phyloP scores from a whole-genome alignment of 2,888 invertebrate species.

The Plagodis dolabraria region DNA sequence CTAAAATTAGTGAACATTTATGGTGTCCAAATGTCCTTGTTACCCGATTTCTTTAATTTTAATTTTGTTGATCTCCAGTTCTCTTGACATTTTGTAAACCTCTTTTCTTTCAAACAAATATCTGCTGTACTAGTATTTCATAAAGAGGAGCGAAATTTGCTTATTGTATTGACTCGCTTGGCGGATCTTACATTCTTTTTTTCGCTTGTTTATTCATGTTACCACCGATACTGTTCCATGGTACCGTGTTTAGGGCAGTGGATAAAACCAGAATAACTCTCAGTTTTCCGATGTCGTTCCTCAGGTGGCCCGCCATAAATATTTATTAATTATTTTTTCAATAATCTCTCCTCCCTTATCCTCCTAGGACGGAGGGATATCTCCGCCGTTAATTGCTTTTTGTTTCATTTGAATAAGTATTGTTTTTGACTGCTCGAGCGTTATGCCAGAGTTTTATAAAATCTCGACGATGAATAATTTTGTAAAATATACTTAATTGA shows the following conservation, averaged over 20 bases:
- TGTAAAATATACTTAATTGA: constrained; percentile 67
- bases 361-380: constrained; percentile 80
- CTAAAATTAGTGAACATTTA: too few species aligned
- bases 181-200: too few species aligned
- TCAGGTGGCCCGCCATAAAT: constrained; percentile 84
- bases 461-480: constrained; percentile 77
- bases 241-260: constrained; percentile 48
- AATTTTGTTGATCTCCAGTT: too few species aligned
- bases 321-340: constrained; percentile 86
- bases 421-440: constrained; percentile 82
- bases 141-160: too few species aligned
- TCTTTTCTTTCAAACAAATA: too few species aligned
- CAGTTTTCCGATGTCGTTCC: constrained; percentile 62
- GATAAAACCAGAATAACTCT: constrained; percentile 74
- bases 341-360: constrained; percentile 81
- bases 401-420: constrained; percentile 85
- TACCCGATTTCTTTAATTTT: too few species aligned
- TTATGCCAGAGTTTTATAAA: constrained; percentile 73
- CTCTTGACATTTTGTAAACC: too few species aligned
- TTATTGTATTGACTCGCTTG: too few species aligned
- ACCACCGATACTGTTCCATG: too few species aligned
- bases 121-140: too few species aligned
- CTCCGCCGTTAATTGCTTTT: constrained; percentile 83
- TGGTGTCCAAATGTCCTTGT: too few species aligned
- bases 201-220: too few species aligned